Base-by-base conservation (phyloP, 2,797 vertebrate genomes). In the Buphagus erythrorhynchus region DNA sequence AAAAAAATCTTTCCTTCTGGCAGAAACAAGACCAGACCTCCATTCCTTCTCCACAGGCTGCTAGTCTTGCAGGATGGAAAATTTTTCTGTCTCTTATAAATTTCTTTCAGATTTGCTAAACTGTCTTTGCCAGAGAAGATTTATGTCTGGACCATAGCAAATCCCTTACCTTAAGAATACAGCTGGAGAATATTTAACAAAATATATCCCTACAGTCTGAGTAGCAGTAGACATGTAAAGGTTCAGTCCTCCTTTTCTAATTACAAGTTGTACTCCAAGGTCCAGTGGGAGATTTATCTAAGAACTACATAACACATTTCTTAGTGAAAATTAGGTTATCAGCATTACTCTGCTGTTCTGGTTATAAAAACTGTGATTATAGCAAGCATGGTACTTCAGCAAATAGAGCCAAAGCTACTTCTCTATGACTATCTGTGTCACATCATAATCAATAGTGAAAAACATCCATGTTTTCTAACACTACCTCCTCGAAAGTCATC, bases 241-340 rank as follows among this genome's bases (percentile, higher is more conserved):
- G n/a, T 54, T 90, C 57, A 69, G 40, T 76, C 63, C 40, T 88
- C 62, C 62, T 92, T 86, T 92, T 87, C 63, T 92, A 86, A 82
- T 90, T 84, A 76, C 3, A 3, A 67, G 28, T 85, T 93, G 76
- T 72, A 67, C 54, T 94, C 40, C 51, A 72, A 81, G 21, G 24
- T 88, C 90, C 58, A 82, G 43, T 26, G 86, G 69, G 58, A 97
- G 52, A 67, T 86, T 92, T 86, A 55, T 31, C 71, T 80, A 88
- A 79, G 77, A 78, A 76, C 59, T 73, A 24, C 26, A 25, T 62
- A 88, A 81, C 38, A 52, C 16, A 28, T 86, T 90, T 76, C 46
- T 84, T 90, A 42, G 80, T 73, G 55, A 92, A 86, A 88, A 88
- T 72, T 31, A 80, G n/a, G 18, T 76, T 81, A 73, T 66, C 51